Evolutionary conservation across 2,888 invertebrate genomes (phyloP).

Genomic region (Pheosia tremula): DNA sequence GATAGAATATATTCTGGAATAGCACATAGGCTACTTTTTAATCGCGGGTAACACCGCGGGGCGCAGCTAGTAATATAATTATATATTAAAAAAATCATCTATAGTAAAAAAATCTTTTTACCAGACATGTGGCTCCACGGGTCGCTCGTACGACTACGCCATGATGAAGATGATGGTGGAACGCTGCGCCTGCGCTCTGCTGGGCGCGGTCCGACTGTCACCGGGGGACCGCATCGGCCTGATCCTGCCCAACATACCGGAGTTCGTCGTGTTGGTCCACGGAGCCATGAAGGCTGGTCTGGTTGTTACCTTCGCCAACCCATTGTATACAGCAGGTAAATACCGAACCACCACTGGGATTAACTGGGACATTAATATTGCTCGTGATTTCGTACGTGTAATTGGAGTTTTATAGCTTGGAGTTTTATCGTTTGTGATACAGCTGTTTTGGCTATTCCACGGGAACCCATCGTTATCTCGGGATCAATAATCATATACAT

Average conservation of each 20-base stretch:
- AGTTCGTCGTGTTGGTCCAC: constrained; percentile 87
- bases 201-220: constrained; percentile 81
- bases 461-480: no score
- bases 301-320: constrained; percentile 88
- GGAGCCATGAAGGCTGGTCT: constrained; percentile 88
- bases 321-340: constrained; percentile 87
- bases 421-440: no score
- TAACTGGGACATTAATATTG: neutral
- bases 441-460: no score
- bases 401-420: no score
- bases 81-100: no score
- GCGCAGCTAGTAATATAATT: no score
- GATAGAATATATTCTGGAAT: no score
- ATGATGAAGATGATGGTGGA: constrained; percentile 85
- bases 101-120: no score
- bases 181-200: constrained; percentile 83
- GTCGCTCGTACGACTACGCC: constrained; percentile 86
- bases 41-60: no score
- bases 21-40: no score
- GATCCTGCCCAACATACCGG: constrained; percentile 88
- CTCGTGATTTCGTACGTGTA: no score
- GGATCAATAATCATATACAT: no score
- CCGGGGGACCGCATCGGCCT: constrained; percentile 87
- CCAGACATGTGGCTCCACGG: constrained; percentile 88
- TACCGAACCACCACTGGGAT: neutral